Percentiles rank a stretch among this genome's conserved stretches.
phyloP scores from a whole-genome alignment of 1,140 invertebrate genomes.

The Drosophila quadrilineata region DNA sequence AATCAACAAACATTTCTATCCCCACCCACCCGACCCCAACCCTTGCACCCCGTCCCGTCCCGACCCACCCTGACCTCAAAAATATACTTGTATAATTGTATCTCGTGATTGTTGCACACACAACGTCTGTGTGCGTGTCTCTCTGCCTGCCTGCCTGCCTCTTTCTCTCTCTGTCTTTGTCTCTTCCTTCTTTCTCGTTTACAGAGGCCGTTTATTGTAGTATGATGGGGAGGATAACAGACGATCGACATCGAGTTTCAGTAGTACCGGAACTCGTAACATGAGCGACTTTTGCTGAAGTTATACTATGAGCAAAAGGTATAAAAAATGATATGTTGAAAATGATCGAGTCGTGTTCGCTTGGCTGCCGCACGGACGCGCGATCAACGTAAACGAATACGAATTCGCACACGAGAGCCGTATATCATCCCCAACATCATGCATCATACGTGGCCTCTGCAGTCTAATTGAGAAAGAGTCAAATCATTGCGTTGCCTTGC shows the following conservation, averaged over 20 bases:
- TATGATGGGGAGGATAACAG: constrained; percentile 81
- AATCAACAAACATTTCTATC: constrained; percentile 74
- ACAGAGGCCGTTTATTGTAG: constrained; percentile 81
- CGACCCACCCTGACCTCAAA: constrained; percentile 22
- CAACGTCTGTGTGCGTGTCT: constrained; percentile 67
- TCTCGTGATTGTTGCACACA: constrained; percentile 34
- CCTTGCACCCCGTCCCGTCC: constrained; percentile 26
- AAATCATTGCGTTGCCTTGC: constrained; percentile 9
- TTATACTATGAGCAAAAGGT: constrained; percentile 55
- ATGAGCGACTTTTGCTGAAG: constrained; percentile 64
- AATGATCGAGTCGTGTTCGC: constrained; percentile 49
- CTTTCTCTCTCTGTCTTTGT: constrained; percentile 59
- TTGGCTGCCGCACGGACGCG: constrained; percentile 44
- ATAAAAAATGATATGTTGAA: constrained; percentile 46
- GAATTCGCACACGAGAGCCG: constrained; percentile 46
- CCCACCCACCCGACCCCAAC: constrained; percentile 47
- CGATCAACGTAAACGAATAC: constrained; percentile 45
- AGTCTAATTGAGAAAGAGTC: constrained; percentile 69
- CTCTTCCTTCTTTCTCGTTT: constrained; percentile 77
- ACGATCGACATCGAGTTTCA: constrained; percentile 55
- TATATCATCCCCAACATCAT: constrained; percentile 80
- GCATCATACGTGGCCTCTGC: constrained; percentile 80
- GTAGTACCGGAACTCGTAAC: constrained; percentile 65
- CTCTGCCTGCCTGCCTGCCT: constrained; percentile 57
- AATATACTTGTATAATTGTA: constrained; percentile 37